A percentile compares a stretch with the other conserved stretches of the same genome.
Evolutionary conservation across 2,797 vertebrate species (phyloP).

Genomic region (Prunella strophiata): DNA sequence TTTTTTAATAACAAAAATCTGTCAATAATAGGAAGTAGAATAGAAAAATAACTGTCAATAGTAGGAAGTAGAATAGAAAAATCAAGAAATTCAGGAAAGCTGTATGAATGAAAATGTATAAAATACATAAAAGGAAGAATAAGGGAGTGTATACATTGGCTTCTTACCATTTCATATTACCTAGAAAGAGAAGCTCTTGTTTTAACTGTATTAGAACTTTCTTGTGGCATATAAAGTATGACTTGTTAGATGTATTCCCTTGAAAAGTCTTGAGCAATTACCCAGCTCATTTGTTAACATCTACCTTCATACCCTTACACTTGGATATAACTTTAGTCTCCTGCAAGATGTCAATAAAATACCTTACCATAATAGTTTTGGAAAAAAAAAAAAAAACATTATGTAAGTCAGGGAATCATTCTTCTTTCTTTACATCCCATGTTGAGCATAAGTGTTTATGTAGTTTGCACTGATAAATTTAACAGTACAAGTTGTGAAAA

Average conservation of each 20-base stretch:
- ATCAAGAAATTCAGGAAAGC: neutral
- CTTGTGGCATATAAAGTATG: neutral
- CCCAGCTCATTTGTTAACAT: neutral
- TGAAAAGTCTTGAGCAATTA: neutral
- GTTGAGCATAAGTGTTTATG: neutral
- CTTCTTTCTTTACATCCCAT: neutral
- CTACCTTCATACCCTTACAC: neutral
- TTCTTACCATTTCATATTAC: neutral
- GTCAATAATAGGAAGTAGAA: neutral
- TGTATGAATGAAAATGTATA: neutral
- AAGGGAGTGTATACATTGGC: rapidly evolving
- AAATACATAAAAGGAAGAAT: neutral
- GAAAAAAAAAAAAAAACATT: neutral
- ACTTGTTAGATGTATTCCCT: neutral
- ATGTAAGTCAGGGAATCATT: rapidly evolving
- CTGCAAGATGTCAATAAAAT: neutral
- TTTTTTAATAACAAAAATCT: neutral
- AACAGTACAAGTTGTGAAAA: neutral
- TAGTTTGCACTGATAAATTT: neutral
- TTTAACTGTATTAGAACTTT: neutral
- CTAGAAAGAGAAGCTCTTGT: neutral
- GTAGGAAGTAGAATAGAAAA: neutral
- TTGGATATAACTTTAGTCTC: neutral
- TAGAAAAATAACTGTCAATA: neutral
- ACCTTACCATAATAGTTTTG: neutral